These are phyloP conservation scores for Coregonus ussuriensis DNA, from an alignment of 2,797 vertebrate species.

Conservation along the genomic window DNA sequence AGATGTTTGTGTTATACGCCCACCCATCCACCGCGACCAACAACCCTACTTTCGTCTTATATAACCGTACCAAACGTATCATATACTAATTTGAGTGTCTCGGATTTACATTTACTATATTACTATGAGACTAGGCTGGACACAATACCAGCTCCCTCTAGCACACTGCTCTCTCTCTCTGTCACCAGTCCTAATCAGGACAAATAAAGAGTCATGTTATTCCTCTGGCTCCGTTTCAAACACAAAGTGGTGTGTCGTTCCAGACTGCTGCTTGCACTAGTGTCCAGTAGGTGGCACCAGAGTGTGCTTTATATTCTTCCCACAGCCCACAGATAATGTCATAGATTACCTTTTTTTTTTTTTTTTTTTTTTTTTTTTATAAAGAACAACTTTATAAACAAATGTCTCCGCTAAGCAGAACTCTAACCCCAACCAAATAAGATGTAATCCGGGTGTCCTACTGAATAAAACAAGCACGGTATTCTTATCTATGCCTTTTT, in stretches of 20 bases:
- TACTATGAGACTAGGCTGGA: background rate
- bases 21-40: too few relatives aligned
- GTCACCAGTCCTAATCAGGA: background rate
- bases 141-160: background rate
- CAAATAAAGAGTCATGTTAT: background rate
- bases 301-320: background rate
- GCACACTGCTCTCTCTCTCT: too few relatives aligned
- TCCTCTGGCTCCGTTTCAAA: background rate
- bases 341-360: background rate
- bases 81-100: too few relatives aligned
- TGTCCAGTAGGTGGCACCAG: background rate
- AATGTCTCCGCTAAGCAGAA: background rate
- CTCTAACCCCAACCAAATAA: background rate
- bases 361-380: conserved; percentile 1
- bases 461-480: conserved; percentile 7
- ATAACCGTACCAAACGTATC: too few relatives aligned
- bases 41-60: too few relatives aligned
- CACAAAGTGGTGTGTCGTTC: background rate
- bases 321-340: background rate
- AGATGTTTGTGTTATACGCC: too few relatives aligned
- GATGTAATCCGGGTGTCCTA: background rate
- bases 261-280: background rate
- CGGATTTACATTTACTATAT: too few relatives aligned
- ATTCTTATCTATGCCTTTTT: background rate
- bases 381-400: background rate